phyloP scores from a whole-genome alignment of 2,888 invertebrate genomes.

The Deroplatys truncata region DNA sequence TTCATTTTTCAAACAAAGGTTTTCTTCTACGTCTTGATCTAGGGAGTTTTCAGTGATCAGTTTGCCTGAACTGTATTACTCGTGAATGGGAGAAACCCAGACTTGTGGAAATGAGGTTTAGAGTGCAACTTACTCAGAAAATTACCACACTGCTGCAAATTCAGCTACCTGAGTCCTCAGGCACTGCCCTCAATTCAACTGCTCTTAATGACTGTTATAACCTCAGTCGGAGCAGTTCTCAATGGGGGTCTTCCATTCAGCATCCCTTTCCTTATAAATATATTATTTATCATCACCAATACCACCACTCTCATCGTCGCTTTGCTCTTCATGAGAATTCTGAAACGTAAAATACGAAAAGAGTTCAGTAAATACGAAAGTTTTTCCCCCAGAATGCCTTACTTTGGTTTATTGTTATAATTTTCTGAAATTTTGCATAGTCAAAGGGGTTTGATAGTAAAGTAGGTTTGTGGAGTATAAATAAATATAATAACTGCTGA shows the following conservation, averaged over 20 bases:
- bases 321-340: neutral
- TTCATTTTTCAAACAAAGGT: too few relatives aligned
- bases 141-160: neutral
- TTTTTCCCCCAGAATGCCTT: too few relatives aligned
- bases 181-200: neutral
- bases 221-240: neutral
- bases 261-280: neutral
- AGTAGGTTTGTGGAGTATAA: too few relatives aligned
- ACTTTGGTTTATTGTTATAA: too few relatives aligned
- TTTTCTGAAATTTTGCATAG: too few relatives aligned
- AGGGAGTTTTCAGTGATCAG: too few relatives aligned
- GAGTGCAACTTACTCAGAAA: neutral
- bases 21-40: too few relatives aligned
- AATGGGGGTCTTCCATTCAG: neutral
- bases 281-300: neutral
- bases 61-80: too few relatives aligned
- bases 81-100: neutral
- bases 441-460: too few relatives aligned
- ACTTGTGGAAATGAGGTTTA: neutral
- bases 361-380: too few relatives aligned
- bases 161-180: neutral
- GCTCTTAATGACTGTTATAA: neutral
- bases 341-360: neutral
- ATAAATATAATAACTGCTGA: too few relatives aligned
- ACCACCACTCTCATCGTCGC: neutral